Percentiles rank a stretch among this genome's conserved stretches.
Conservation (phyloP, 2,888 invertebrate genomes). For the Atherix ibis region DNA sequence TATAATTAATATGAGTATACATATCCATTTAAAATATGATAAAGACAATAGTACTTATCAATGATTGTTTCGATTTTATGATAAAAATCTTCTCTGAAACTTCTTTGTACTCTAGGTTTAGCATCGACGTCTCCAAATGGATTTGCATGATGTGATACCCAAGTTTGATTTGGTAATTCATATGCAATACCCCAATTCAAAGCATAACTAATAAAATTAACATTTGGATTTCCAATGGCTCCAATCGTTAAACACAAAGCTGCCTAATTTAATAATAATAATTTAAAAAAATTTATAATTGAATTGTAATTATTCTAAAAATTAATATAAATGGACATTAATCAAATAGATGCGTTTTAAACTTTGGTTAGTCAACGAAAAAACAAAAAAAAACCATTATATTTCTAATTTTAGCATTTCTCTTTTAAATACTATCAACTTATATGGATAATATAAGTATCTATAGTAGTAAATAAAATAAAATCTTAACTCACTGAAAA, state of each 20-base stretch:
- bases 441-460: too few species aligned
- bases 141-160: conserved; percentile 1
- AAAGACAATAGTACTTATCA: background rate
- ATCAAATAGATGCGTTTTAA: too few species aligned
- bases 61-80: background rate
- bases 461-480: too few species aligned
- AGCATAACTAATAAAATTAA: conserved; percentile 4
- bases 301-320: too few species aligned
- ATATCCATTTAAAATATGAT: background rate
- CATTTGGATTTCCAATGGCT: conserved; percentile 6
- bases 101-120: background rate
- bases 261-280: too few species aligned
- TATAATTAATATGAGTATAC: background rate
- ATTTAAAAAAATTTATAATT: too few species aligned
- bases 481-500: too few species aligned
- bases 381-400: too few species aligned
- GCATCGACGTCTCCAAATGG: background rate
- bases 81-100: background rate
- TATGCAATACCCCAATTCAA: conserved; percentile 7
- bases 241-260: conserved; percentile 6
- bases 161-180: conserved; percentile 6
- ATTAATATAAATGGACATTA: too few species aligned
- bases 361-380: too few species aligned
- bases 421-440: too few species aligned
- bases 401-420: too few species aligned